Base-by-base conservation (phyloP, 2,888 invertebrate genomes). In the Drosophila siamana region DNA sequence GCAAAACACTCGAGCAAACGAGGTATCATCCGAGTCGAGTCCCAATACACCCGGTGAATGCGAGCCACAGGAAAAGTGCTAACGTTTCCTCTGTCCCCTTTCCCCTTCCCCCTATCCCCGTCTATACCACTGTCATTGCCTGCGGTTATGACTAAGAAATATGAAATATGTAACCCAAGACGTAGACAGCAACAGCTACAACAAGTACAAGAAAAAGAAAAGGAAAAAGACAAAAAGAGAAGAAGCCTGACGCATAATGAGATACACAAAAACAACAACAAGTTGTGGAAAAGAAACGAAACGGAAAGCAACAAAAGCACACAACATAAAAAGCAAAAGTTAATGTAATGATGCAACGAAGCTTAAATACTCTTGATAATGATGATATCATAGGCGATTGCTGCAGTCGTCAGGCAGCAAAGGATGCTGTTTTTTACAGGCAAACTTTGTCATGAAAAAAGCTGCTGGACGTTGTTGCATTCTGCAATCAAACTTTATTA, bases 161-260 rank as follows among this genome's bases (percentile, higher is more conserved):
- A 77, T 80, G 80, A 80, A 87, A 87, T 83, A 86, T 88, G 85
- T 88, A 86, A 86, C 78, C 78, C 71, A 85, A 85, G 87, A 85
- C 74, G 85, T 62, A 73, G 76, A 62, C 68, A 67, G 44, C 61
- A 64, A 54, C 62, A 64, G 26, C 59, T 56, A 46, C 59, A 52
- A 46, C 52, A 51, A 55, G 43, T 56, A 43, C 47, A 47, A 15
- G 47, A 46, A 63, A 15, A 11, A 40, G 9, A 8, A 13, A 15
- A 8, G 24, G 15, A n/a, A 33, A n/a, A 33, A 11, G 9, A 3
- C 3, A 2, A 11, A 11, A 30, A 30, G 33, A 55, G 63, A 51
- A 68, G 63, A 70, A 67, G 64, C 65, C 74, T 48, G 59, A 59
- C 84, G 87, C 79, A 88, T 88, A 85, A 85, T 85, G 87, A 85